A percentile compares a stretch with the other conserved stretches of the same genome.
These are phyloP conservation scores for Cyanocitta stelleri DNA, from an alignment of 2,113 vertebrate species.

Conservation along the genomic window DNA sequence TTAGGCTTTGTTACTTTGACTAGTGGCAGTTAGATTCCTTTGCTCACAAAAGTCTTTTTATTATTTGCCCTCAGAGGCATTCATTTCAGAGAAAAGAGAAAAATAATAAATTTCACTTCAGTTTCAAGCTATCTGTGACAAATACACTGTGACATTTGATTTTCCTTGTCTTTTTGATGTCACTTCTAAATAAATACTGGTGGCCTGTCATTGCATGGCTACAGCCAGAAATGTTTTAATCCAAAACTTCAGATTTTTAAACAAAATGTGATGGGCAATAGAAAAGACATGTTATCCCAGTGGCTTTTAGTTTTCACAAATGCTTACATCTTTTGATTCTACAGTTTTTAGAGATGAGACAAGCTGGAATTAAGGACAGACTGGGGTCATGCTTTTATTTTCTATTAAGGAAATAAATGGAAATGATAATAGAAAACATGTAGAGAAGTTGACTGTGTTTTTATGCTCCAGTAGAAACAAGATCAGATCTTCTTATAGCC, in stretches of 20 bases:
- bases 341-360: not conserved
- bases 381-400: not conserved
- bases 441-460: not conserved
- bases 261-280: not conserved
- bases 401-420: not conserved
- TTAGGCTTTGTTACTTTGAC: conserved; percentile 22
- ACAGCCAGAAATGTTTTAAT: not conserved
- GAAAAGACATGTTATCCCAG: conserved; percentile 13
- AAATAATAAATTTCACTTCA: conserved; percentile 19
- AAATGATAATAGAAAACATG: not conserved
- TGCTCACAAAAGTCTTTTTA: not conserved
- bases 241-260: conserved; percentile 8
- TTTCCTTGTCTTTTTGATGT: conserved; percentile 43
- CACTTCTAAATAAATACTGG: conserved; percentile 19
- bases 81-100: not conserved
- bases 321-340: not conserved
- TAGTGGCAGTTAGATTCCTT: not conserved
- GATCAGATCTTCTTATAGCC: not conserved
- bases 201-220: not conserved
- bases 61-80: conserved; percentile 20
- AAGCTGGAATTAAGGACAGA: not conserved
- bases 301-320: conserved; percentile 29
- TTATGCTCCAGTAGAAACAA: not conserved
- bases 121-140: conserved; percentile 39
- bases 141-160: conserved; percentile 26